A percentile compares a stretch with the other conserved stretches of the same genome.
Conservation (phyloP, 2,797 vertebrate species). For the Pogonophryne albipinna region DNA sequence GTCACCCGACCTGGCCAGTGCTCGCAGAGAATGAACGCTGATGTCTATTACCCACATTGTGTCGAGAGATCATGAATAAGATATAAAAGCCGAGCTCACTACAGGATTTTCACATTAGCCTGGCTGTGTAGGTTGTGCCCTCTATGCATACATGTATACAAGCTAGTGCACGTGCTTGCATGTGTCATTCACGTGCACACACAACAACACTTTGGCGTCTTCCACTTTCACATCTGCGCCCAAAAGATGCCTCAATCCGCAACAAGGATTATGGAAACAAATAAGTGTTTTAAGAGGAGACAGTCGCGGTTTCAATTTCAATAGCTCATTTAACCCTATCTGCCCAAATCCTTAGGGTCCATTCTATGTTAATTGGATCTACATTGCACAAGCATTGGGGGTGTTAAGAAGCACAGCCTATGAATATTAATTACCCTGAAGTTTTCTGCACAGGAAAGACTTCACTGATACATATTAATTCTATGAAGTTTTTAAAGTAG, state of each 20-base stretch:
- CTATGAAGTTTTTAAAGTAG: conserved; percentile 91
- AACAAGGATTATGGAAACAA: conserved; percentile 84
- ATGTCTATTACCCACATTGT: conserved; percentile 87
- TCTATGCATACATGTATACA: conserved; percentile 66
- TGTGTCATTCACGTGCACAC: conserved; percentile 5
- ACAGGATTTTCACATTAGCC: conserved; percentile 93
- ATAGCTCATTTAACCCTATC: conserved; percentile 89
- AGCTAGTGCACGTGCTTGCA: conserved; percentile 24
- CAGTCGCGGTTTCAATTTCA: conserved; percentile 86
- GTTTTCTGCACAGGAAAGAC: conserved; percentile 90
- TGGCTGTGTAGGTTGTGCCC: conserved; percentile 51
- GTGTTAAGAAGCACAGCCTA: conserved; percentile 93
- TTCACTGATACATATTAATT: conserved; percentile 94
- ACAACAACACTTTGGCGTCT: conserved; percentile 1
- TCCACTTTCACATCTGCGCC: conserved; percentile 69
- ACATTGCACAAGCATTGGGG: conserved; percentile 89
- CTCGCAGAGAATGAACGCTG: conserved; percentile 87
- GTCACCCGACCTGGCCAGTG: conserved; percentile 83
- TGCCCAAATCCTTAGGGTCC: conserved; percentile 89
- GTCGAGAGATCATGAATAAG: conserved; percentile 93
- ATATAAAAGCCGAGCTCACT: conserved; percentile 89
- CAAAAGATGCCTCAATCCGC: conserved; percentile 71
- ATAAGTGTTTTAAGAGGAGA: conserved; percentile 86
- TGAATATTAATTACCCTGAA: conserved; percentile 95
- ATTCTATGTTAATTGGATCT: conserved; percentile 87